Evolutionary conservation across 2,113 vertebrate species (phyloP).

Genomic region (Phyllostomus hastatus): DNA sequence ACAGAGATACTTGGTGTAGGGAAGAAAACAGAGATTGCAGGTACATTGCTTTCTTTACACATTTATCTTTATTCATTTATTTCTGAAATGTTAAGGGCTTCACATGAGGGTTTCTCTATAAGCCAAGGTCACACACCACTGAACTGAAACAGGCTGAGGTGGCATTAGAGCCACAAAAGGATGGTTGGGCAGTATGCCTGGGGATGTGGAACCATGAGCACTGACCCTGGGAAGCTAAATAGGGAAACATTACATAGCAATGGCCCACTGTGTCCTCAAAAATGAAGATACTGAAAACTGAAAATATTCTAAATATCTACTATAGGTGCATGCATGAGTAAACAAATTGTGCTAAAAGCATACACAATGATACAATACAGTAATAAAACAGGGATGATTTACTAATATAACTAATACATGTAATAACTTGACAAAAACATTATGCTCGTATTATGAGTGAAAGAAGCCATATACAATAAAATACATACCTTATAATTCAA

Average conservation of each 20-base stretch:
- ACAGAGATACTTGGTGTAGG: not conserved
- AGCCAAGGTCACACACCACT: not conserved
- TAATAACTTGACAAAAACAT: not conserved
- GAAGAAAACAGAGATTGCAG: not conserved
- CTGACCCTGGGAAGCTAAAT: not conserved
- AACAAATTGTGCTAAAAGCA: not conserved
- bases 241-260: not conserved
- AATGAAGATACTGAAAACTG: not conserved
- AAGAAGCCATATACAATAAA: not conserved
- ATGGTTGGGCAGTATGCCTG: not conserved
- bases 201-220: not conserved
- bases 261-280: not conserved
- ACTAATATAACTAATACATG: not conserved
- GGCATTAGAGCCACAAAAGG: not conserved
- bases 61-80: not conserved
- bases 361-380: not conserved
- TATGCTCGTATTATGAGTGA: not conserved
- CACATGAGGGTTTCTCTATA: not conserved
- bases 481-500: not conserved
- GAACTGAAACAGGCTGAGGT: not conserved
- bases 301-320: not conserved
- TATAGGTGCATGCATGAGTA: not conserved
- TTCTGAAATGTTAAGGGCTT: not conserved
- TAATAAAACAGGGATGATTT: not conserved
- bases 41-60: not conserved